Evolutionary conservation across 2,113 vertebrate species (phyloP), one percentile per base, ranked within the genome.

Genomic region (Chunga burmeisteri): DNA sequence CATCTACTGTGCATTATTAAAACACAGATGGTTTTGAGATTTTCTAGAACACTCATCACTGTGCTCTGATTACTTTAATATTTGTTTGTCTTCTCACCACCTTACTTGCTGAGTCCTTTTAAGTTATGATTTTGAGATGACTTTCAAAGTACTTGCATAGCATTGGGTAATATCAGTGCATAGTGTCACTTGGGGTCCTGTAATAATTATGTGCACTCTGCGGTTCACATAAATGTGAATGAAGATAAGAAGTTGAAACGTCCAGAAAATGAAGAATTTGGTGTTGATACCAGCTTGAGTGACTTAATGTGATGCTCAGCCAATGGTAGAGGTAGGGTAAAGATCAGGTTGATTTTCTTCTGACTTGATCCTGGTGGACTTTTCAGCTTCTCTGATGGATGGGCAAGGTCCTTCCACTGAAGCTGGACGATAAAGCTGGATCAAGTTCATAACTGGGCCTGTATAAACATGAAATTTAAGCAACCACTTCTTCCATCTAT

Each of bases 21-120:
- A 93, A 88, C 50, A 81, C 93, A 88, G 92, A 88, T 96, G 92
- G 63, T 44, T 94, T 91, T 65, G 83, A 83, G 88, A 73, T 84
- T 94, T 81, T 95, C 59, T 94, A 62, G 63, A 95, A 70, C 15
- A 32, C 19, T 89, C 0, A 0, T 70, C 63, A 50, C 27, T 58
- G 13, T 81, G 52, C 62, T 83, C 30, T 73, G 46, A 68, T 67
- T 91, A 46, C 44, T 86, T 91, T 94, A 95, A 94, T 94, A 93
- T 94, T 94, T 86, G 81, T 74, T 95, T 36, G 74, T 88, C 63
- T 72, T 88, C 49, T 84, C 78, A 96, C 63, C 77, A 73, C 42
- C 72, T 50, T 40, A 19, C 65, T 93, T 89, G 59, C 68, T 5
- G 2, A 65, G 50, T 70, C 22, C 30, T 86, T 93, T 88, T 80